Evolutionary conservation across 2,113 vertebrate species (phyloP), one percentile per base, ranked within the genome.

Genomic region (Ophthalmotilapia sp.): DNA sequence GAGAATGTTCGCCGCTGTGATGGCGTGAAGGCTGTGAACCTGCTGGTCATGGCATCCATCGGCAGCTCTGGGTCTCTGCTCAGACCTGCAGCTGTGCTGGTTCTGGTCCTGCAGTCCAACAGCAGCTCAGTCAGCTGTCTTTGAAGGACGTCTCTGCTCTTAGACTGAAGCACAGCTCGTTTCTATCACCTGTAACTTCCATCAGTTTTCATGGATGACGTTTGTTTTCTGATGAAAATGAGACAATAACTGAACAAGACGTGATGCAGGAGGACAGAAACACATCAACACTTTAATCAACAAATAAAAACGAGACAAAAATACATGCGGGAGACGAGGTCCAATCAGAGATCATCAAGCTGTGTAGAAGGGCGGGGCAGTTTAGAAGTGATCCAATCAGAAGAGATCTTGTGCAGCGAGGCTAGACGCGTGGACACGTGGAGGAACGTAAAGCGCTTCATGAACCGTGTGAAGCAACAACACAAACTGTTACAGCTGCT

Each of bases 391-490:
- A 65, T 65, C 60, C 17, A 36, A 5, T 65, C 60, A 36, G 2
- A 65, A 36, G 60, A 0, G 60, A 5, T 2, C 31, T n/a, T 36
- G 4, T 36, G 58, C 31, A 11, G 58, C 6, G 17, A 62, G 31
- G 31, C 5, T 65, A 12, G 60, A 36, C 6, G 0, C 0, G 0
- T 36, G 58, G 58, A 62, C 58, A 3, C 0, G 2, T 62, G 60
- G 60, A 36, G 31, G 60, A 65, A 38, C 6, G 0, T n/a, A 65
- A 65, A 38, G 3, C 0, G 10, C 31, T 38, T 65, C 33, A 38
- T 38, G 31, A 65, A 12, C 31, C 17, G 3, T n/a, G 17, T 36
- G 60, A 12, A 65, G 17, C 60, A 65, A 36, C 60, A n/a, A 12
- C 58, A 36, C 17, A 62, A 36, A 62, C 31, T 2, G n/a, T 62